These are phyloP conservation scores for Prionchulus punctatus DNA, from an alignment of 2,888 invertebrate species.

Conservation along the genomic window DNA sequence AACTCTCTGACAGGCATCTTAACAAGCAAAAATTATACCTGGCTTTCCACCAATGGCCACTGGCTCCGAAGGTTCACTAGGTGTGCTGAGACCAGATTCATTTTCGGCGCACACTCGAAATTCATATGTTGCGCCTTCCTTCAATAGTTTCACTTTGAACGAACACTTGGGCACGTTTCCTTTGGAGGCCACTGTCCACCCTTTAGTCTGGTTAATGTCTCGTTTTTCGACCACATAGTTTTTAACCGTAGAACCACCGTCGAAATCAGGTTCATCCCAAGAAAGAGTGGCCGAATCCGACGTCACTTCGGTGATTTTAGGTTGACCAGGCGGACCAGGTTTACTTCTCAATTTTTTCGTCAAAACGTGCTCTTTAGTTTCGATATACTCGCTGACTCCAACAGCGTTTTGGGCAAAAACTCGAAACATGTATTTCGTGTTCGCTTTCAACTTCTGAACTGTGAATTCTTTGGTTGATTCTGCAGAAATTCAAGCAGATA, in stretches of 20 bases:
- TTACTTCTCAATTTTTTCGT: constrained; percentile 34
- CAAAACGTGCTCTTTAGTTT: constrained; percentile 28
- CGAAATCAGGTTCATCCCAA: constrained; percentile 61
- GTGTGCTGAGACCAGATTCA: constrained; percentile 40
- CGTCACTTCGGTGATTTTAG: constrained; percentile 49
- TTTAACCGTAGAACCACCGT: constrained; percentile 57
- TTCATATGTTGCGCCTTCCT: constrained; percentile 79
- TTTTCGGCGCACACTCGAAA: constrained; percentile 87
- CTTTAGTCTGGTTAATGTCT: not conserved
- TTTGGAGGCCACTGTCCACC: constrained; percentile 8
- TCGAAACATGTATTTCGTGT: constrained; percentile 38
- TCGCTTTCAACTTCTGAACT: constrained; percentile 37
- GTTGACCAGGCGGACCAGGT: constrained; percentile 69
- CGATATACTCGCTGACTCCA: constrained; percentile 34
- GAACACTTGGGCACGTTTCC: not conserved
- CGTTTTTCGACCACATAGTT: constrained; percentile 12
- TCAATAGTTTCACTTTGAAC: constrained; percentile 52
- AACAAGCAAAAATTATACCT: too few relatives aligned
- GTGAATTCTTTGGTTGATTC: constrained; percentile 20
- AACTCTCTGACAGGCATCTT: too few relatives aligned
- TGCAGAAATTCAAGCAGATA: too few relatives aligned
- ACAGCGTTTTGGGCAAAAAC: constrained; percentile 36
- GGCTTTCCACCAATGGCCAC: too few relatives aligned
- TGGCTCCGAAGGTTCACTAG: constrained; percentile 35
- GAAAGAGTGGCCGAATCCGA: constrained; percentile 32